phyloP scores from a whole-genome alignment of 2,797 vertebrate species.

The Cephalopachus bancanus region DNA sequence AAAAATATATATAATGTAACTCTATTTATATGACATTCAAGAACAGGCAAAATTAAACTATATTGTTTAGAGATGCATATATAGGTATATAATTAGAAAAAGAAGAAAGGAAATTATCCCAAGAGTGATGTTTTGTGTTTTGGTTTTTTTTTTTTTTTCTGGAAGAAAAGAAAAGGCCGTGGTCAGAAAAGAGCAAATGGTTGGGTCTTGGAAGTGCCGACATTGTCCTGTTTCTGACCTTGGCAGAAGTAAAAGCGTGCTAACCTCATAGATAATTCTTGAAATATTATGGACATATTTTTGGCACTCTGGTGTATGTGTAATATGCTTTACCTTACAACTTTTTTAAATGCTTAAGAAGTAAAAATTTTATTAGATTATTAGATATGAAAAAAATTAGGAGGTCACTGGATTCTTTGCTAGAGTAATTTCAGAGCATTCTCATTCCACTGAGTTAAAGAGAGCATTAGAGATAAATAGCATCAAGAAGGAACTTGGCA shows the following conservation, averaged over 20 bases:
- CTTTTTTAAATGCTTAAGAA: not conserved
- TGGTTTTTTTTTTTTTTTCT: not conserved
- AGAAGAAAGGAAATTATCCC: not conserved
- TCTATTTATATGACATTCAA: not conserved
- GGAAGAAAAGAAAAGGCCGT: not conserved
- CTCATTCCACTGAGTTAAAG: not conserved
- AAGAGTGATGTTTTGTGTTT: not conserved
- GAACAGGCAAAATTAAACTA: not conserved
- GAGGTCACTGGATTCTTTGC: not conserved
- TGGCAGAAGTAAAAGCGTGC: not conserved
- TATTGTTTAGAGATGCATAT: not conserved
- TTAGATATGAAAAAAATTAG: not conserved
- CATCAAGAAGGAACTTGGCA: not conserved
- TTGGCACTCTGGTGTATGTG: not conserved
- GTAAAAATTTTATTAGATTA: not conserved
- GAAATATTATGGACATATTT: not conserved
- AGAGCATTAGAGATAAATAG: not conserved
- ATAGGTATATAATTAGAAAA: not conserved
- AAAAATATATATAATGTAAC: not conserved
- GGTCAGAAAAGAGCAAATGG: not conserved
- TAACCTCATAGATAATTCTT: not conserved
- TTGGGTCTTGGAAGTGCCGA: not conserved
- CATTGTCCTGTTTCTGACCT: not conserved
- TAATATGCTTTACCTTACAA: not conserved
- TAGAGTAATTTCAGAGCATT: not conserved